Base-by-base conservation (phyloP, 2,113 vertebrate species). In the Notiomystis cincta region DNA sequence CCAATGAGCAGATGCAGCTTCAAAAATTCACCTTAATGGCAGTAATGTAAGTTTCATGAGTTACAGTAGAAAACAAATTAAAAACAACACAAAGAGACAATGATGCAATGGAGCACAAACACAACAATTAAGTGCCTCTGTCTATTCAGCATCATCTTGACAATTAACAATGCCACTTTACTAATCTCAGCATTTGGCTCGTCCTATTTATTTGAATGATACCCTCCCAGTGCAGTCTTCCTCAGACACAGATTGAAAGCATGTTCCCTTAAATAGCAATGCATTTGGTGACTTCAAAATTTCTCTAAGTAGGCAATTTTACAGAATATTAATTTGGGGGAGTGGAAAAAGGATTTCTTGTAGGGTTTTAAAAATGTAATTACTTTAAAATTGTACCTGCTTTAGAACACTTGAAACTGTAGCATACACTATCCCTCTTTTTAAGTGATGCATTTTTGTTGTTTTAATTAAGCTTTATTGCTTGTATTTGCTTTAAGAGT, bases 51-150 rank as follows among this genome's bases (percentile, higher is more conserved):
- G 85, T 96, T 97, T 96, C 90, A 96, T 93, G 96, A 96, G 83
- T 95, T 97, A 96, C 72, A 95, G 94, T 94, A 96, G 94, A 96
- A 97, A 94, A 84, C 92, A 97, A 97, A 97, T 97, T 97, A 96
- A 95, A 94, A 96, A 93, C 95, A 97, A 95, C 84, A 94, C 56
- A 81, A 96, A 92, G 82, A 96, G 86, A 91, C 95, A 96, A 85
- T 90, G 94, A 96, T 77, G 92, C 90, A 95, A 60, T 89, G 93
- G 83, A 78, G 84, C 92, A 94, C 89, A 97, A 96, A 95, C 64
- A 93, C 76, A 79, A 92, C 90, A 95, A 93, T 95, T 93, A 96
- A 88, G 42, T 88, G 69, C 25, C 87, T 82, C 75, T 77, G 81
- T 94, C 88, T 95, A 82, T 84, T 97, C 72, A 86, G 72, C 66